These are phyloP conservation scores for Campoletis raptor DNA, from an alignment of 2,888 invertebrate species.

Conservation along the genomic window DNA sequence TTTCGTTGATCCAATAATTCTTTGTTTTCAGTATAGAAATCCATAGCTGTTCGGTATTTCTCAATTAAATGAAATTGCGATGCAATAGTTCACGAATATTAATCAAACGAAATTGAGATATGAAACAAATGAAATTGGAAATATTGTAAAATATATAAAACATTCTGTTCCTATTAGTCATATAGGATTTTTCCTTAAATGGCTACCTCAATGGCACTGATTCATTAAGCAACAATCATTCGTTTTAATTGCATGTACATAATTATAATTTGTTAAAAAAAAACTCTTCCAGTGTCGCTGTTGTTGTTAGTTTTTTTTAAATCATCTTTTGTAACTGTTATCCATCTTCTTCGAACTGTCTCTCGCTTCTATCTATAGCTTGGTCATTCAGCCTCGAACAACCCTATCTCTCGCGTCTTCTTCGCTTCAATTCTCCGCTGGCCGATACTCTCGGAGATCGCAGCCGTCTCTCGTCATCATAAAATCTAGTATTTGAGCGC, in stretches of 20 bases:
- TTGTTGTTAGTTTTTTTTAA: not conserved
- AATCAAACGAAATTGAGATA: not conserved
- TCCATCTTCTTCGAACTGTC: slow-evolving; percentile 12
- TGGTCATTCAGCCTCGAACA: slow-evolving; percentile 11
- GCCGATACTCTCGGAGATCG: slow-evolving; percentile 13
- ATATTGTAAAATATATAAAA: not conserved
- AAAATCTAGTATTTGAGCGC: slow-evolving; percentile 29
- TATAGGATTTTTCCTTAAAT: not conserved
- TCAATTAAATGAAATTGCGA: not conserved
- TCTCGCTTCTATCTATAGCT: slow-evolving; percentile 13
- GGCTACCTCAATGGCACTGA: not conserved
- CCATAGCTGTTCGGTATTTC: not conserved
- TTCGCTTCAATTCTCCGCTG: slow-evolving; percentile 18
- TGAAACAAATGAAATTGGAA: not conserved
- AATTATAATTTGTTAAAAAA: not conserved
- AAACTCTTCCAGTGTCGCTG: not conserved
- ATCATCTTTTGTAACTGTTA: not conserved
- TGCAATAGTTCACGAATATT: not conserved
- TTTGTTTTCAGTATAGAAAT: too few species aligned
- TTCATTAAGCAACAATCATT: not conserved
- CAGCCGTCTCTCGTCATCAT: slow-evolving; percentile 27
- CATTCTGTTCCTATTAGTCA: not conserved
- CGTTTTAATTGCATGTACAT: not conserved
- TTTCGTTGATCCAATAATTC: too few species aligned
- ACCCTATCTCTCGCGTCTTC: slow-evolving; percentile 21